phyloP scores from a whole-genome alignment of 2,113 vertebrate genomes.

The Pachypanchax playfairii region DNA sequence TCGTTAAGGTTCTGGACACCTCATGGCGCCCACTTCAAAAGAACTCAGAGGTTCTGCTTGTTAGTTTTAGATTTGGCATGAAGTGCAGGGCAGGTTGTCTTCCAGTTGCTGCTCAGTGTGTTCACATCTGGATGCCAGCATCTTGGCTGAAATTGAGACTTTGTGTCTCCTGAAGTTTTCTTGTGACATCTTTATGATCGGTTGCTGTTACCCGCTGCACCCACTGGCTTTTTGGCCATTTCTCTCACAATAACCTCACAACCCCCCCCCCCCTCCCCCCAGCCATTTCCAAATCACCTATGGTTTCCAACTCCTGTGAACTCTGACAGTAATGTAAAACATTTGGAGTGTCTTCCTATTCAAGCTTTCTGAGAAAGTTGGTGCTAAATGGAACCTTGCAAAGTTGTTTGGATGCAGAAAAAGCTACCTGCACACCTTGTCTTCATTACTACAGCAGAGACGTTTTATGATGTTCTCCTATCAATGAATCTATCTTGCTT shows the following conservation, averaged over 20 bases:
- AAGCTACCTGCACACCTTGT: slow-evolving; percentile 64
- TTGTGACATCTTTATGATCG: slow-evolving; percentile 83
- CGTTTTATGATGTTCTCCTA: slow-evolving; percentile 65
- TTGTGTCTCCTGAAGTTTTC: slow-evolving; percentile 79
- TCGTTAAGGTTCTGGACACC: slow-evolving; percentile 79
- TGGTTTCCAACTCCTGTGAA: slow-evolving; percentile 45
- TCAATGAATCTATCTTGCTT: slow-evolving; percentile 73
- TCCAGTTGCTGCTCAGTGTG: slow-evolving; percentile 59
- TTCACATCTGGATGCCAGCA: slow-evolving; percentile 83
- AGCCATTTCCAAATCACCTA: slow-evolving; percentile 28
- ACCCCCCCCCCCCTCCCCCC: background rate
- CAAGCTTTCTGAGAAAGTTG: slow-evolving; percentile 31
- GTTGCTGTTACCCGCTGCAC: slow-evolving; percentile 59
- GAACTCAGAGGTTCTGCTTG: slow-evolving; percentile 69
- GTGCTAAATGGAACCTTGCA: slow-evolving; percentile 67
- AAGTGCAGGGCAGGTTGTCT: slow-evolving; percentile 58
- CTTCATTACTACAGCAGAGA: slow-evolving; percentile 57
- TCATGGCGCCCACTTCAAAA: slow-evolving; percentile 81
- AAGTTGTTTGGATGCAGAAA: slow-evolving; percentile 22
- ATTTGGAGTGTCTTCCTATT: slow-evolving; percentile 62
- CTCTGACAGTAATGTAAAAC: slow-evolving; percentile 73
- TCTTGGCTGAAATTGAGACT: slow-evolving; percentile 81
- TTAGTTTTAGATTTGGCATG: slow-evolving; percentile 74
- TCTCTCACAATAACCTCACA: slow-evolving; percentile 42
- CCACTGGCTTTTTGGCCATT: slow-evolving; percentile 15